phyloP scores from a whole-genome alignment of 2,113 vertebrate genomes.

The Prionailurus viverrinus region DNA sequence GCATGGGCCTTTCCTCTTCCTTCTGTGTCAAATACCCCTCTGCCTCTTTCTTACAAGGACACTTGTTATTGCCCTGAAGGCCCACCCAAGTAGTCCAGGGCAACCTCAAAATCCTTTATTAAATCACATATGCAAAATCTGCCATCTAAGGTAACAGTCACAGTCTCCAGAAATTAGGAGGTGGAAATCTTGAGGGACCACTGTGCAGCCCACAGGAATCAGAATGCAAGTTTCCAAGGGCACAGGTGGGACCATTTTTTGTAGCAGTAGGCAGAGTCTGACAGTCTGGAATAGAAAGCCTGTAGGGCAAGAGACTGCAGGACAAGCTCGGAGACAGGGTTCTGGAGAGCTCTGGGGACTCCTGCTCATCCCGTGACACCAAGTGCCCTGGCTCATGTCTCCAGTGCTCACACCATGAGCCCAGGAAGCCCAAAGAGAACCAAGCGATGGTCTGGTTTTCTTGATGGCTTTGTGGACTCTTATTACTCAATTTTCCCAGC shows the following conservation, averaged over 20 bases:
- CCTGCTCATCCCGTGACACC: not conserved
- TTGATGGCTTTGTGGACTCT: not conserved
- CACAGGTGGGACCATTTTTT: not conserved
- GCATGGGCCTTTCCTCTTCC: not conserved
- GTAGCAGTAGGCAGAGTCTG: not conserved
- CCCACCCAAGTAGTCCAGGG: not conserved
- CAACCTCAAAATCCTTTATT: not conserved
- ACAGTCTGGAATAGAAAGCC: not conserved
- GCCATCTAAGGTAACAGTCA: not conserved
- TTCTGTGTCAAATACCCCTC: not conserved
- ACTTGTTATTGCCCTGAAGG: not conserved
- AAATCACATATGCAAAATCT: not conserved
- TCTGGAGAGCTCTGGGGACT: rapidly evolving
- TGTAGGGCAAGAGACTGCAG: rapidly evolving
- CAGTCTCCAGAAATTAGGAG: not conserved
- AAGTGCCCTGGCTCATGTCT: not conserved
- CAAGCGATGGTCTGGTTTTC: not conserved
- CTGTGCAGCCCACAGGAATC: not conserved
- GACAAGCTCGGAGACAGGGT: rapidly evolving
- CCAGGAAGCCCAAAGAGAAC: not conserved
- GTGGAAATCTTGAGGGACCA: not conserved
- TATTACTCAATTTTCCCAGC: not conserved
- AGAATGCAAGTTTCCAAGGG: not conserved
- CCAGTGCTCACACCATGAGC: not conserved
- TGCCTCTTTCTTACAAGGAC: not conserved